Base-by-base conservation (phyloP, 2,113 vertebrate genomes). In the Oncorhynchus gorbuscha region DNA sequence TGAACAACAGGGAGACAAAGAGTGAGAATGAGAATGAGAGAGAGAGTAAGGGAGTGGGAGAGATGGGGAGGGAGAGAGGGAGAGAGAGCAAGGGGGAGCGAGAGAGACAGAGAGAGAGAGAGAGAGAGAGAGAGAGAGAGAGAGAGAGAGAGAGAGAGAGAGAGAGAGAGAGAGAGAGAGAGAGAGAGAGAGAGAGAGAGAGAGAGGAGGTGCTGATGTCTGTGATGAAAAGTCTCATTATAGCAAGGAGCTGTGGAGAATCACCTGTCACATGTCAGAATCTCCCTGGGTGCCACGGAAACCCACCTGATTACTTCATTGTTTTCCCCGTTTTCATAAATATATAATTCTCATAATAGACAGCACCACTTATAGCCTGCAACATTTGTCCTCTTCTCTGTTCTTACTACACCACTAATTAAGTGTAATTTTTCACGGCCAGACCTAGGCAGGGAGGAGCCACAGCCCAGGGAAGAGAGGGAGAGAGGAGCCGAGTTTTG, bases 361-460 rank as follows among this genome's bases (percentile, higher is more conserved):
- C 62, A 39, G 61, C 79, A 62, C 72, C 81, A 83, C 58, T 75
- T 78, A 87, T 74, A 73, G 71, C 72, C 76, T 26, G 71, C 59
- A 73, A 77, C 35, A 75, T 79, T 75, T 61, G 75, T 72, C 14
- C 74, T 67, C 55, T 9, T 24, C 59, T 22, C 59, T 22, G 59
- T 62, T 62, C 68, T 66, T 64, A 83, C 75, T 48, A 73, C 49
- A 55, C 30, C 66, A 26, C 80, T 86, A 86, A 86, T 83, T 81
- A 81, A 75, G 75, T 82, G 51, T 85, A 84, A 79, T 86, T 81
- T 77, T 81, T 86, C 77, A 83, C 75, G 45, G 51, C 79, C 74
- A 55, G 77, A 45, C 64, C 48, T 51, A 72, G 74, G 30, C 28
- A 59, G 22, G 68, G 76, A 62, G 70, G 72, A 62, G 72, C 64